These are phyloP conservation scores for Brachyptera risi DNA, from an alignment of 2,888 invertebrate genomes.

Conservation along the genomic window DNA sequence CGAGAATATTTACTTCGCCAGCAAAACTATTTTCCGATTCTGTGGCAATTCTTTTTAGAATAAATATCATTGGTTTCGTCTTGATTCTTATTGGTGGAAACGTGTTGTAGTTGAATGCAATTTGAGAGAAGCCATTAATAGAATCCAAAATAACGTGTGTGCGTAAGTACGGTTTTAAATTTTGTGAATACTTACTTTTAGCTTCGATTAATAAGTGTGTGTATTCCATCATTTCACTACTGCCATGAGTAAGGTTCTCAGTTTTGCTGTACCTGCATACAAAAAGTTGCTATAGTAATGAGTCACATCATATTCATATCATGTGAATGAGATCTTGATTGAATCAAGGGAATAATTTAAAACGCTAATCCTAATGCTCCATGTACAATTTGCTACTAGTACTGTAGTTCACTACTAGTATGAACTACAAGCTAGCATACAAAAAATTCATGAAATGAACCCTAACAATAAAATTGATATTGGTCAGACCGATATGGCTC, in stretches of 20 bases:
- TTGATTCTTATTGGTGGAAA: slow-evolving; percentile 75
- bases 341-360: too few species aligned
- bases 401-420: too few species aligned
- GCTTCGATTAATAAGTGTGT: slow-evolving; percentile 79
- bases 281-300: too few species aligned
- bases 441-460: too few species aligned
- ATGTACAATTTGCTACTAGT: too few species aligned
- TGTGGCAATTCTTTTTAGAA: slow-evolving; percentile 62
- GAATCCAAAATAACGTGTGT: slow-evolving; percentile 72
- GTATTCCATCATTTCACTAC: slow-evolving; percentile 62
- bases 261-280: slow-evolving; percentile 70
- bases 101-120: slow-evolving; percentile 72
- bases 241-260: slow-evolving; percentile 63
- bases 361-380: too few species aligned
- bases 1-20: neutral
- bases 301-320: too few species aligned
- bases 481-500: too few species aligned
- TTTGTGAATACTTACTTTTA: slow-evolving; percentile 73
- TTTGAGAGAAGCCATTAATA: slow-evolving; percentile 77
- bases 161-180: slow-evolving; percentile 63
- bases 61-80: slow-evolving; percentile 76
- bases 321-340: too few species aligned
- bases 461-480: too few species aligned
- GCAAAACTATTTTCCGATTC: neutral
- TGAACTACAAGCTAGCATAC: too few species aligned